phyloP scores from a whole-genome alignment of 2,113 vertebrate species.

The Cheirogaleus medius region DNA sequence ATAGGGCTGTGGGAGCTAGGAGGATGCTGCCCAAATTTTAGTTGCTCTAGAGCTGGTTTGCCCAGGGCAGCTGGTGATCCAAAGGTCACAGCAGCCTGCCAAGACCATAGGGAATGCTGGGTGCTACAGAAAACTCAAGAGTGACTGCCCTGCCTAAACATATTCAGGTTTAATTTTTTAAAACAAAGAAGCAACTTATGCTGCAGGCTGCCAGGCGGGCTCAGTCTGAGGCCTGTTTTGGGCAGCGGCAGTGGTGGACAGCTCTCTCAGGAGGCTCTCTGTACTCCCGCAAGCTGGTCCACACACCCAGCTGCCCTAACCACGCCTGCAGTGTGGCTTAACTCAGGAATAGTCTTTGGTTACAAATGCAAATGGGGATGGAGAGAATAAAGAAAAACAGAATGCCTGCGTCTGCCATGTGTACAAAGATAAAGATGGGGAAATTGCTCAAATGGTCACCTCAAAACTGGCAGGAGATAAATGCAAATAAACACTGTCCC shows the following conservation, averaged over 20 bases:
- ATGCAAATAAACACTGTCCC: neutral
- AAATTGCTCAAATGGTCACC: neutral
- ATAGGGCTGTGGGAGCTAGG: neutral
- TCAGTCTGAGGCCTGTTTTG: neutral
- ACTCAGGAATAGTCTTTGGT: neutral
- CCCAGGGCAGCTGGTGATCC: neutral
- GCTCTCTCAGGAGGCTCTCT: neutral
- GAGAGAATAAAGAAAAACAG: neutral
- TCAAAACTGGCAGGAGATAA: neutral
- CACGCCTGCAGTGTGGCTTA: accelerated
- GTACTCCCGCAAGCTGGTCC: neutral
- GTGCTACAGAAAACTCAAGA: neutral
- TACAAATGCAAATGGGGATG: neutral
- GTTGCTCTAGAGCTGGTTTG: no score
- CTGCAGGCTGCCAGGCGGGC: neutral
- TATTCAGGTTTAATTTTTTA: neutral
- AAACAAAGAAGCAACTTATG: neutral
- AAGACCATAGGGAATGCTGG: no score
- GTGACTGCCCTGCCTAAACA: neutral
- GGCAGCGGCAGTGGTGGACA: accelerated
- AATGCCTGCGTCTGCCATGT: neutral
- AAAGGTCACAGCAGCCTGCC: neutral
- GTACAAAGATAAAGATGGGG: neutral
- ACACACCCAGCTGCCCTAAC: neutral
- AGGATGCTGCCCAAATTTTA: neutral